Percentiles rank a stretch among this genome's conserved stretches.
Evolutionary conservation across 2,797 vertebrate genomes (phyloP).

Genomic region (Pseudochromis fuscus): DNA sequence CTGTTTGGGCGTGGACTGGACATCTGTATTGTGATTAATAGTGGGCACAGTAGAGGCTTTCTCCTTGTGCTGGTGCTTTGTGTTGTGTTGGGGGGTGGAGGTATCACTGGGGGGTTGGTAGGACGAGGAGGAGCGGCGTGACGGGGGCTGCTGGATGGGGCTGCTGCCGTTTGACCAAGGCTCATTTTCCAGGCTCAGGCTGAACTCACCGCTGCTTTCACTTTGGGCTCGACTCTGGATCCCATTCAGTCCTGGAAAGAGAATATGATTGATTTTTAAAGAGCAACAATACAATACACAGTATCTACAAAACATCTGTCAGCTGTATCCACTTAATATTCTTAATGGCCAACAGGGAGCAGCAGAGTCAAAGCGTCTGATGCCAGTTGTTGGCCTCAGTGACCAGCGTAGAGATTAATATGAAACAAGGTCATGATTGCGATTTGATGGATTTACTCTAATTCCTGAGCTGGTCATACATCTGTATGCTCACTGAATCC

Average conservation of each 20-base stretch:
- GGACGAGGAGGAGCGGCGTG: conserved; percentile 81
- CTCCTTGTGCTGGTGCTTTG: conserved; percentile 78
- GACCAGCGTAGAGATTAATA: conserved; percentile 73
- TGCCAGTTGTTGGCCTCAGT: conserved; percentile 18
- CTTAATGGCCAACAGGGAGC: conserved; percentile 65
- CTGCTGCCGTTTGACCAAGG: conserved; percentile 95
- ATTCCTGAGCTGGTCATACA: conserved; percentile 77
- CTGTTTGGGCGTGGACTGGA: conserved; percentile 45
- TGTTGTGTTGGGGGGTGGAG: conserved; percentile 81
- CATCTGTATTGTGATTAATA: conserved; percentile 28
- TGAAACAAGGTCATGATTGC: conserved; percentile 81
- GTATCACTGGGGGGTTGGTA: conserved; percentile 77
- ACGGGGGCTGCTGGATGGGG: conserved; percentile 84
- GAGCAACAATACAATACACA: background rate
- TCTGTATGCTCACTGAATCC: conserved; percentile 72
- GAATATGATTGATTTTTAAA: background rate
- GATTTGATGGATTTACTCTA: conserved; percentile 80
- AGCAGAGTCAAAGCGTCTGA: conserved; percentile 47
- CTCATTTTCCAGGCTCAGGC: conserved; percentile 90
- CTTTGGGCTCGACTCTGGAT: conserved; percentile 91
- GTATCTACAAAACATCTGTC: conserved; percentile 7
- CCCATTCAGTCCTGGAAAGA: conserved; percentile 74
- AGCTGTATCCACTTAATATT: background rate
- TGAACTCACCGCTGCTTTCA: conserved; percentile 95
- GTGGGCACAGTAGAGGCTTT: conserved; percentile 64